These are phyloP conservation scores for Cydia splendana DNA, from an alignment of 1,140 invertebrate species.

Conservation along the genomic window DNA sequence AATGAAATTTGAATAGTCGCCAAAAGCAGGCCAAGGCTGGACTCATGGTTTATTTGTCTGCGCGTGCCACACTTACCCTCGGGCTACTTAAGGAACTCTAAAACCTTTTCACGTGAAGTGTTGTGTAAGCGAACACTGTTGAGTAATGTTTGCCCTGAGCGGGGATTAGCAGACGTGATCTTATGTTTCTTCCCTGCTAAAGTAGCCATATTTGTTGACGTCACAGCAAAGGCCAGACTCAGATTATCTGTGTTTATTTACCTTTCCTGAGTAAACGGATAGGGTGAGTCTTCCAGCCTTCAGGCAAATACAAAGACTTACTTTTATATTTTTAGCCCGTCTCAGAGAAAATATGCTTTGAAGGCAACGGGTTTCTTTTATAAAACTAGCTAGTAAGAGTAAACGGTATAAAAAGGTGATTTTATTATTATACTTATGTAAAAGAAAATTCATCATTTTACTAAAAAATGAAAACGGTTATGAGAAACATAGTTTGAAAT, in stretches of 20 bases:
- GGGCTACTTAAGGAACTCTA: conserved; percentile 3
- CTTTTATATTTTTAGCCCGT: not conserved
- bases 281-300: no score
- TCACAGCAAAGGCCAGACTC: not conserved
- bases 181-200: conserved; percentile 2
- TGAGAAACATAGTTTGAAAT: not conserved
- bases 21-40: not conserved
- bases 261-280: conserved; percentile 4
- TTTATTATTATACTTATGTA: no score
- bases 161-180: conserved; percentile 6
- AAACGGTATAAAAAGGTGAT: no score
- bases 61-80: not conserved
- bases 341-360: no score
- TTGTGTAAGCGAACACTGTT: not conserved
- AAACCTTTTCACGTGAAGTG: not conserved
- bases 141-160: not conserved
- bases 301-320: not conserved
- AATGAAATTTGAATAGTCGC: no score
- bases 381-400: no score
- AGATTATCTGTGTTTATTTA: conserved; percentile 19
- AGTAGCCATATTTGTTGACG: conserved; percentile 15
- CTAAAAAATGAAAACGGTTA: no score
- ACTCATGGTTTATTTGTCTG: not conserved
- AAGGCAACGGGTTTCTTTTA: no score
- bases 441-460: no score